These are phyloP conservation scores for Ectropis crepuscularia DNA, from an alignment of 2,888 invertebrate genomes.

Conservation along the genomic window DNA sequence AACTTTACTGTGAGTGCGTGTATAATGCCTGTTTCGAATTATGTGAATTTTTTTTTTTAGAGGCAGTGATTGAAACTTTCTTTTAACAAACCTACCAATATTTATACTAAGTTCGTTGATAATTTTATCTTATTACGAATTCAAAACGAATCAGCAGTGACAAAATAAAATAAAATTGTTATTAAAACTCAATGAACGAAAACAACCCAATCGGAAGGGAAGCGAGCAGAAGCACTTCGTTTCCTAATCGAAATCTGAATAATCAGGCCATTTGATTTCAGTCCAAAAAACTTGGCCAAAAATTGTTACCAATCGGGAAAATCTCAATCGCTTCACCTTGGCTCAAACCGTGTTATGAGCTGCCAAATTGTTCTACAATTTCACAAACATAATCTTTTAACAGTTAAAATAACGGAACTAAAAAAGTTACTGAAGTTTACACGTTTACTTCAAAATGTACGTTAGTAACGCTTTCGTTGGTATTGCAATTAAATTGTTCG, in stretches of 20 bases:
- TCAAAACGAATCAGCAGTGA: too few species aligned
- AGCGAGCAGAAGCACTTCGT: conserved; percentile 7
- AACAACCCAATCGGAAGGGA: conserved; percentile 5
- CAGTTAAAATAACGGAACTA: too few species aligned
- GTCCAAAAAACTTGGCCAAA: conserved; percentile 26
- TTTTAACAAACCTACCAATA: too few species aligned
- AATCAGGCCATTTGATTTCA: conserved; percentile 23
- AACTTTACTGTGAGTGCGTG: too few species aligned
- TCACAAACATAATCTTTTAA: not conserved
- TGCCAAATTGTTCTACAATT: conserved; percentile 26
- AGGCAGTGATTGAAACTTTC: too few species aligned
- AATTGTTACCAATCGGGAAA: conserved; percentile 14
- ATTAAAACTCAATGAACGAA: conserved; percentile 4
- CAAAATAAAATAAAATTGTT: not conserved
- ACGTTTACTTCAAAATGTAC: not conserved
- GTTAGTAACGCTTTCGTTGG: not conserved
- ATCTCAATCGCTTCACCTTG: conserved; percentile 28
- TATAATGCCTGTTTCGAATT: too few species aligned
- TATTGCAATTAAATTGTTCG: not conserved
- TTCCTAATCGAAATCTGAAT: conserved; percentile 19
- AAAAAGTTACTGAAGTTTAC: too few species aligned
- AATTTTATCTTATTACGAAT: too few species aligned
- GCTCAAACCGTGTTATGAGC: conserved; percentile 23
- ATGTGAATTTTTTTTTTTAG: too few species aligned
- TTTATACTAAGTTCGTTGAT: too few species aligned